Conservation (phyloP, 2,113 vertebrate species). For the Zosterops lateralis region DNA sequence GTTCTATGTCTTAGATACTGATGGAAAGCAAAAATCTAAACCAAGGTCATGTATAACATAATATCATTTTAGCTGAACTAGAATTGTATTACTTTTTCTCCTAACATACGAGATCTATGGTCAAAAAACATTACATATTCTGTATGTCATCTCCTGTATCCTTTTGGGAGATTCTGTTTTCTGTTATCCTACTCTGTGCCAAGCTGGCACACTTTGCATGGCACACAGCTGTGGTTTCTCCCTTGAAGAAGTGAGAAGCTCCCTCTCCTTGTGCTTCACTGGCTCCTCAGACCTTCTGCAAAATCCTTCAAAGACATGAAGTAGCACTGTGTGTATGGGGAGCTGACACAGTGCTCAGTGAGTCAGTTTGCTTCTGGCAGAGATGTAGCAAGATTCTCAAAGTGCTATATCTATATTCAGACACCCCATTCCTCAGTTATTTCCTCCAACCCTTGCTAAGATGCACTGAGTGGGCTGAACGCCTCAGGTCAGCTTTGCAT, state of each 20-base stretch:
- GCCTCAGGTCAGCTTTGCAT: neutral
- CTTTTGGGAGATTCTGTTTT: neutral
- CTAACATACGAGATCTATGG: neutral
- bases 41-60: neutral
- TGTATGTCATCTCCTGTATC: neutral
- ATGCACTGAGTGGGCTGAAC: fast-evolving
- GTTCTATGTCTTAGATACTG: neutral
- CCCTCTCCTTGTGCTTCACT: neutral
- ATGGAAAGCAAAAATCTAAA: neutral
- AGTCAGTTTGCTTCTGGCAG: neutral
- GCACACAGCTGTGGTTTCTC: neutral
- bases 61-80: neutral
- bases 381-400: fast-evolving
- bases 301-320: neutral
- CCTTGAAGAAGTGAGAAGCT: neutral
- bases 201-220: neutral
- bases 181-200: neutral
- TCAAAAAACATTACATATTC: neutral
- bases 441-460: neutral
- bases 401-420: neutral
- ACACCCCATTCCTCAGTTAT: neutral
- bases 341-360: neutral
- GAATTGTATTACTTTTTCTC: neutral
- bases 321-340: neutral
- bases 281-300: neutral